Percentiles rank a stretch among this genome's conserved stretches.
These are phyloP conservation scores for Oxycera nigricornis DNA, from an alignment of 2,888 invertebrate species.

Conservation along the genomic window DNA sequence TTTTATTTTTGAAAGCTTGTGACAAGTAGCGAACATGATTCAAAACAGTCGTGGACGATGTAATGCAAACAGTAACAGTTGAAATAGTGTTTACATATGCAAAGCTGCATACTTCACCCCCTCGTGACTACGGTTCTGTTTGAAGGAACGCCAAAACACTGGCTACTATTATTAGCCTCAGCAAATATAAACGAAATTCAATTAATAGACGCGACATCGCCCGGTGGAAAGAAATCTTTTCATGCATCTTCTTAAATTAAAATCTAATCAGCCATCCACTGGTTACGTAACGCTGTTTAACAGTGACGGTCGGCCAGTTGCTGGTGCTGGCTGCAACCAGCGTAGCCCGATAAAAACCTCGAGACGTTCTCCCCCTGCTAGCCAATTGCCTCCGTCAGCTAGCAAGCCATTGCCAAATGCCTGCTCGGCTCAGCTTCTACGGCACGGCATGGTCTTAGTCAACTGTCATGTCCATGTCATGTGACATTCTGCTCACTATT, in stretches of 20 bases:
- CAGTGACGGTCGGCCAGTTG: background rate
- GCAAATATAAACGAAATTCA: no score
- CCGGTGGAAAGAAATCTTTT: background rate
- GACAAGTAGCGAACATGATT: no score
- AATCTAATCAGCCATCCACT: background rate
- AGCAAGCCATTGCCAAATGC: background rate
- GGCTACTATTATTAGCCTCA: no score
- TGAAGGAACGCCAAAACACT: no score
- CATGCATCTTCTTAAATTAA: background rate
- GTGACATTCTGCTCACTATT: constrained; percentile 25
- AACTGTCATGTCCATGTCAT: constrained; percentile 38
- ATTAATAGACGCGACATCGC: background rate
- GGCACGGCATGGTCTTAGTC: constrained; percentile 26
- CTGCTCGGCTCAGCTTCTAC: background rate
- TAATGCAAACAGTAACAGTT: no score
- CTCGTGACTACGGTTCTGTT: no score
- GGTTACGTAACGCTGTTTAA: constrained; percentile 6
- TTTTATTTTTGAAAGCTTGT: no score
- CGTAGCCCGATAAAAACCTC: background rate
- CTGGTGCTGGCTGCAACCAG: no score
- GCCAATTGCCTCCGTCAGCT: background rate
- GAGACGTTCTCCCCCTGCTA: background rate
- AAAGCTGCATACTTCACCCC: no score
- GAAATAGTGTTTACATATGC: no score
- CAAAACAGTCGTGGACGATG: no score